Base-by-base conservation (phyloP, 2,113 vertebrate species). In the Python bivittatus region DNA sequence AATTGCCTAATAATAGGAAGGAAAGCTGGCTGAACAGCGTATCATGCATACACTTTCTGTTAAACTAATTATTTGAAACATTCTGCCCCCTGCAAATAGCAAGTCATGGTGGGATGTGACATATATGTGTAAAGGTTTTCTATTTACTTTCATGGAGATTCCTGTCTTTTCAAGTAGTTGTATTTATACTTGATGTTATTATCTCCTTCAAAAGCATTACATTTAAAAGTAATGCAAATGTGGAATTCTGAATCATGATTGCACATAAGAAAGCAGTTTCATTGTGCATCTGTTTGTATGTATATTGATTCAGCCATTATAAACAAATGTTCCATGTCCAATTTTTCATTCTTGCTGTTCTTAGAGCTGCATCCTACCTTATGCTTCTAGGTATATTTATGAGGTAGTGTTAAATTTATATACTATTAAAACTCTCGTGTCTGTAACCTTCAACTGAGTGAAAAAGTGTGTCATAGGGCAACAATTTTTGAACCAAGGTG, bases 61-160 rank as follows among this genome's bases (percentile, higher is more conserved):
- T 72, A 87, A 87, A 86, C 53, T 90, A 68, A 90, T 68, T 72
- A 29, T 33, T 22, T 38, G 64, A 54, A 90, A 90, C n/a, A 90
- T 6, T 90, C 44, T 23, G 17, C 27, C 44, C 52, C 29, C 27
- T 89, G 29, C 61, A 33, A 68, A n/a, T 72, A 22, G 61, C 60
- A 89, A 89, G 38, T 79, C 33, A 20, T 68, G 44, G 27, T 33
- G 9, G 9, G 44, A 25, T 89, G 44, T 6, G 88, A 52, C 22
- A 89, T 52, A n/a, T 48, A 83, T 56, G 88, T 5, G 27, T 68
- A 72, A 53, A 68, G 33, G 0, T 89, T 89, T 53, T 64, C 17
- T 68, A 23, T 42, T 54, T 83, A 7, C 54, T 90, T 54, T 79
- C 52, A 25, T 6, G 13, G 61, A 13, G 53, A 25, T 54, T 11